Evolutionary conservation across 2,888 invertebrate species (phyloP), one percentile per base, ranked within the genome.

Genomic region (Orchesellides sinensis): DNA sequence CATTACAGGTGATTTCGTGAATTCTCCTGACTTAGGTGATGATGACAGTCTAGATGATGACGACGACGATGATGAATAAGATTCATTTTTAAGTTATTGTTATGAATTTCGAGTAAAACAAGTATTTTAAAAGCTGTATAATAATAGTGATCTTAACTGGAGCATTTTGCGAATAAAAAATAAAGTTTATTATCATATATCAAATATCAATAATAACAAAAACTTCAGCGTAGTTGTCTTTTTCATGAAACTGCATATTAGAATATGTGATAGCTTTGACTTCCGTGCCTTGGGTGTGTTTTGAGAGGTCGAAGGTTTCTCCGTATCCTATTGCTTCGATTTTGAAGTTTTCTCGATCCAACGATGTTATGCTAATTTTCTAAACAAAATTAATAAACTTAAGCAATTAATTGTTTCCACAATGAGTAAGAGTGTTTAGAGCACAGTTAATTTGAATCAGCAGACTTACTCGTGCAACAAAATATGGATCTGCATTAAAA

Each of bases 231-330:
- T 88, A 87, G 89, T 93, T 92, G 86, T 93, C 93, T 88, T 93
- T 92, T 78, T 92, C 91, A 87, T 92, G 92, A 61, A 97, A 91
- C 91, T 99, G 98, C 99, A 99, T 99, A 74, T 98, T 97, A 6
- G 99, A 98, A 91, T 99, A 99, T 3, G 99, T 99, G 87, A 99
- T 99, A 35, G 99, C 99, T 90, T 99, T 99, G 1, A 99, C 97
- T 91, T 99, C 99, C 1, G 97, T 95, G 14, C 98, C 99, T 91
- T 98, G 99, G 0, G 98, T 96, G 91, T 99, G 99, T 90, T 96
- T 98, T 0, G 94, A 94, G 75, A 98, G 92, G 89, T 93, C 93
- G 91, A 99, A 99, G 88, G 96, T 95, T 91, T 99, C 99, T n/a
- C 99, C 98, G 89, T 94, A 96, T 3, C 92, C 93, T 81, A 89